Evolutionary conservation across 1,140 invertebrate genomes (phyloP), one percentile per base, ranked within the genome.

Genomic region (Pseudomyrmex cubaensis): DNA sequence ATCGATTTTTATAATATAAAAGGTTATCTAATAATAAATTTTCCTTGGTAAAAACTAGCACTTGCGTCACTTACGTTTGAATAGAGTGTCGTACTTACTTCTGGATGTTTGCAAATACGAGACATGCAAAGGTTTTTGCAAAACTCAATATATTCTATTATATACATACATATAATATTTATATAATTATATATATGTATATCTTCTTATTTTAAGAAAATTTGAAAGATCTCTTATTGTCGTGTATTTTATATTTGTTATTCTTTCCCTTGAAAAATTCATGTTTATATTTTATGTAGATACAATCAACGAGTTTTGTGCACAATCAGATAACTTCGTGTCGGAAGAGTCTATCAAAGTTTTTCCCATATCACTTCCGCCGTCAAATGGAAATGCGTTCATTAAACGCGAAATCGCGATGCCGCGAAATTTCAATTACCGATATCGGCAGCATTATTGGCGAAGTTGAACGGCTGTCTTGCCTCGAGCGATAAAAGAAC

Each of bases 1-100:
- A 78, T 78, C 54, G 76, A 80, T 72, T 70, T 72, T 80, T 80
- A 35, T 7, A 35, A 35, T 35, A 80, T 72, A 59, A 78, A 80
- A 61, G 66, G 15, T 46, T 72, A 35, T 52, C 76, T 80, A 80
- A 80, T 80, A 72, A 80, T 80, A 80, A 59, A 44, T 61, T 70
- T 59, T 59, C 15, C 76, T 59, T 61, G 54, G 64, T 25, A 80
- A 80, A 80, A 80, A 80, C 66, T 17, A 56, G 57, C 76, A 70
- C 44, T 20, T 48, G 22, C 76, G 66, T 80, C 66, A 80, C 22
- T 59, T 70, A 56, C 56, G 12, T 12, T 4, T 15, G 66, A 17
- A 67, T 17, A 48, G 44, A 80, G 48, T 72, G 52, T 80, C 66
- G 46, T 2, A 48, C 59, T 35, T 63, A 25, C 59, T 17, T 63